Conservation (phyloP, 2,113 vertebrate genomes). For the Trochalopteron elliotii region DNA sequence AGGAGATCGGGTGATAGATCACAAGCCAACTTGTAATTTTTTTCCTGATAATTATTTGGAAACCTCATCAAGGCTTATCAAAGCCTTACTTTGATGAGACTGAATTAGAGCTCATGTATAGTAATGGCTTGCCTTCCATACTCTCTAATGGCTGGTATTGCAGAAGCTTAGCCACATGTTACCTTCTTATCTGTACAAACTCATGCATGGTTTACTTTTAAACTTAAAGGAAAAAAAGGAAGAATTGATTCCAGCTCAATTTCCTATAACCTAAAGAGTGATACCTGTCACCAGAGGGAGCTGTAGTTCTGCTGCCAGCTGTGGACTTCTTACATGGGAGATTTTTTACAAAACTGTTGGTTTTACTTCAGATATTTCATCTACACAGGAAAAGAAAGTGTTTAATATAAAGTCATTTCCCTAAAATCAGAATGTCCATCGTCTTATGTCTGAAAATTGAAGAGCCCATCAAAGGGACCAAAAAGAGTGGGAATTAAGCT, state of each 20-base stretch:
- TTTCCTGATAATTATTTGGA: neutral
- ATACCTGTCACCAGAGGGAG: constrained; percentile 61
- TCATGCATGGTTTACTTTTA: neutral
- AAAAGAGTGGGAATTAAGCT: neutral
- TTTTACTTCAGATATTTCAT: neutral
- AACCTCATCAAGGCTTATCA: neutral
- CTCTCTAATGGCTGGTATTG: neutral
- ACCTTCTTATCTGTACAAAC: neutral
- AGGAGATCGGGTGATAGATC: neutral
- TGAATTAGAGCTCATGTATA: neutral
- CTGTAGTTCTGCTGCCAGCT: neutral
- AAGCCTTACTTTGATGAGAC: neutral
- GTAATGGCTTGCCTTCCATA: neutral
- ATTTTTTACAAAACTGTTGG: neutral
- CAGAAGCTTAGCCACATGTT: neutral
- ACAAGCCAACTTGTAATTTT: neutral
- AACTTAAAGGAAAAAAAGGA: neutral
- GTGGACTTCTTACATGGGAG: neutral
- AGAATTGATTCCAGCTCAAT: neutral
- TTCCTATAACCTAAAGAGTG: neutral
- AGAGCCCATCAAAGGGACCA: neutral
- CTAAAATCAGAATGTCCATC: neutral
- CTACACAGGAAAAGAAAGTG: neutral
- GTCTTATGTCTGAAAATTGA: neutral
- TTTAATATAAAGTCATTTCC: neutral